Evolutionary conservation across 2,888 invertebrate species (phyloP), one percentile per base, ranked within the genome.

Genomic region (Byasa hedistus): DNA sequence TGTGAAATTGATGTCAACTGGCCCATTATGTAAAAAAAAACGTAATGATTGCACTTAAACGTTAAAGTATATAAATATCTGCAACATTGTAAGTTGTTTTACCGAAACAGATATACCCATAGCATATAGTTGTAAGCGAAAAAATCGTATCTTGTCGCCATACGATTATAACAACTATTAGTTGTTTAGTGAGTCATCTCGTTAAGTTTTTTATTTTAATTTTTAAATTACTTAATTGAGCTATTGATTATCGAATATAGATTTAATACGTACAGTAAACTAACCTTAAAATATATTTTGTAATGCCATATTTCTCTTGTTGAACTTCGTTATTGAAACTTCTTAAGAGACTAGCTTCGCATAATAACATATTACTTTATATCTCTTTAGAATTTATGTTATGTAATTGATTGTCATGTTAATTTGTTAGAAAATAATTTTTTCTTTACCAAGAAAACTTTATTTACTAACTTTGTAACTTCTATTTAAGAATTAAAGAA

Each of bases 201-300:
- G 58, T 66, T 3, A n/a, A 57, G 22, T 5, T 32, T 32, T 32
- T 55, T 55, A 66, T 15, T 62, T 19, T 59, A 32, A 48, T 62
- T 54, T 61, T 57, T 24, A 44, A 44, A 64, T 66, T 62, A 59
- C 58, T 64, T 66, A 61, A 62, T 32, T n/a, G 22, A 62, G 21
- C 23, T 56, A 27, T 62, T 55, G 61, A 52, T 66, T 69, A 69
- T 74, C 73, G 72, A 74, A 73, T 74, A 72, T 66, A 48, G 56
- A 23, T 27, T 59, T 63, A n/a, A 19, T 36, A 36, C 66, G 59
- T 57, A 51, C 24, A 36, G 15, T 32, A 59, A 36, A 65, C 58
- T 64, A 36, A 64, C n/a, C 21, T 10, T 62, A 21, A 32, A 52
- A 32, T 44, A 60, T 24, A n/a, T 55, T 21, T 19, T 63, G 48